Base-by-base conservation (phyloP, 2,888 invertebrate genomes). In the Trachelus stipa region DNA sequence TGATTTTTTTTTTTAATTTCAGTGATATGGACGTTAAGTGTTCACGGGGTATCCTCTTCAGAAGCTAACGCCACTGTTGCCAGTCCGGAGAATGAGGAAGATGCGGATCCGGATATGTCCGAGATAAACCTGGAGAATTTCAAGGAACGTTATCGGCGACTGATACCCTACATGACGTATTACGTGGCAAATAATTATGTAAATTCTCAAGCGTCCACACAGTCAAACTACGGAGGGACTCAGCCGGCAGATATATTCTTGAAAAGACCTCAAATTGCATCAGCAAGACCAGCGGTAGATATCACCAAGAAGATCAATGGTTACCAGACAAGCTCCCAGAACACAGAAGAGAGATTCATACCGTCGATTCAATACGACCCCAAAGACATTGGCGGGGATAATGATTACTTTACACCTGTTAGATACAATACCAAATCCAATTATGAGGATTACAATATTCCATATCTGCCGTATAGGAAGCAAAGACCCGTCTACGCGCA, bases 101-200 rank as follows among this genome's bases (percentile, higher is more conserved):
- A 83, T 0, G 85, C 85, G 30, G 82, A 81, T 31, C 11, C 77
- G 15, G 75, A 82, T 23, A 77, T 85, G 6, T 81, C 83, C 35
- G 83, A 85, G 1, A 86, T 89, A n/a, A 86, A 92, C 73, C 88
- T 94, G 71, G 92, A 93, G 11, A 91, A 93, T 73, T 88, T 90
- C 79, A 94, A 94, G 77, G 95, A 96, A 91, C 93, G 97, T 76
- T 95, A 95, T 88, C 94, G 97, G 86, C 93, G 97, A 82, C 91
- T 97, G 75, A 95, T 97, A 87, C 97, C 97, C 1, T 97, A 97
- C 90, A 95, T 96, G 94, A 96, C 96, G 68, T 97, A 95, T 91
- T 97, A 96, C 90, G 92, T 94, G 37, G 92, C 95, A n/a, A 93
- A 93, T 71, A 94, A 95, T 79, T 93, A 95, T 87, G 91, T 94